Evolutionary conservation across 2,113 vertebrate genomes (phyloP).

Genomic region (Arenaria interpres): DNA sequence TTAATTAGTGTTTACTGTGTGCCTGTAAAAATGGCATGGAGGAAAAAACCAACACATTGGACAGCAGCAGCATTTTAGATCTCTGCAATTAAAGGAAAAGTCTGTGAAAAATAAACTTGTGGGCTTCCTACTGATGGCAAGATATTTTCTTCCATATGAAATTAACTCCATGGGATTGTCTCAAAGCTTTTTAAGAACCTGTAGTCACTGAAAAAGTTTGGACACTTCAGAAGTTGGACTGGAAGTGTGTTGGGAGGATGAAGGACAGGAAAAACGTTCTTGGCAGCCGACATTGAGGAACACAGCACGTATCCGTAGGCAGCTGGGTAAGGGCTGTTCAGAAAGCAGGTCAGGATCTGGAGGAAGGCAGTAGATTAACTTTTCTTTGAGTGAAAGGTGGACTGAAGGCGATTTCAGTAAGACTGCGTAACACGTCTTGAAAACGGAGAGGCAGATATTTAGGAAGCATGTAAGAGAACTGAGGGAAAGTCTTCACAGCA

Average conservation of each 20-base stretch:
- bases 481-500: neutral
- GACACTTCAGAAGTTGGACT: neutral
- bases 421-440: neutral
- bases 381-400: neutral
- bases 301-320: rapidly evolving
- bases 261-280: neutral
- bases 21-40: conserved; percentile 54
- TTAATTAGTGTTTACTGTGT: conserved; percentile 69
- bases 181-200: neutral
- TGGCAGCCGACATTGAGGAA: neutral
- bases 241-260: neutral
- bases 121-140: neutral
- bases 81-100: conserved; percentile 38
- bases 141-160: neutral
- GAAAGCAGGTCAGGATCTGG: neutral
- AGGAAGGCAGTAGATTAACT: neutral
- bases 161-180: neutral
- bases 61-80: neutral
- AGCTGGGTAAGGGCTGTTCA: neutral
- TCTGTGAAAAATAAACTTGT: neutral
- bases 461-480: neutral
- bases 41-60: neutral
- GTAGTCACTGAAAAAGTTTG: neutral
- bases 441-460: neutral
- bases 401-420: neutral